These are phyloP conservation scores for Dicaeum eximium DNA, from an alignment of 2,113 vertebrate species.

Conservation along the genomic window DNA sequence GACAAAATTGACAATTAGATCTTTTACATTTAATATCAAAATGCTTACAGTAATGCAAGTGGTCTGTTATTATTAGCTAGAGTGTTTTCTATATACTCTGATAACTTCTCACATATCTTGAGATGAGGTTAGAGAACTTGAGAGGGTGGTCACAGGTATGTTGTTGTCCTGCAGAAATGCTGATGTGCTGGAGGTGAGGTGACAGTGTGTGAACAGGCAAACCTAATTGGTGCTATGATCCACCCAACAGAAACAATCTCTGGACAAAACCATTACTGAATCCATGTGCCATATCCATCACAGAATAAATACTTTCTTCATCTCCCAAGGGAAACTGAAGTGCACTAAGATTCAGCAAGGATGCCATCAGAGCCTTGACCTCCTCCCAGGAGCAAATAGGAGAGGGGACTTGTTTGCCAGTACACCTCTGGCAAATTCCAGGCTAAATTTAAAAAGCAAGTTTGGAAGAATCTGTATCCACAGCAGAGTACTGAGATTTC, in stretches of 20 bases:
- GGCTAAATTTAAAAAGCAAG: background rate
- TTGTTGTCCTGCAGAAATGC: background rate
- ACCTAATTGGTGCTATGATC: background rate
- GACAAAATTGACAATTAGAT: background rate
- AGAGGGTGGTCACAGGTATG: background rate
- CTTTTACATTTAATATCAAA: background rate
- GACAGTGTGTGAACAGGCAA: rapidly evolving
- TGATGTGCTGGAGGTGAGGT: background rate
- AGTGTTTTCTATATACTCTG: background rate
- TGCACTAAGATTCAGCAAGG: background rate
- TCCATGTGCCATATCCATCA: background rate
- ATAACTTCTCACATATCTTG: background rate
- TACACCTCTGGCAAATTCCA: background rate
- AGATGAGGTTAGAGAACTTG: background rate
- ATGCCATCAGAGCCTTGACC: background rate
- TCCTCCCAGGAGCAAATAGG: background rate
- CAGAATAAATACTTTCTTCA: background rate
- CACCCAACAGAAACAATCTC: background rate
- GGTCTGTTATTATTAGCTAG: background rate
- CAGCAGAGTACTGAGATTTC: too few relatives aligned
- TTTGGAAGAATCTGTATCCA: too few relatives aligned
- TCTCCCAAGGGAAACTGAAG: background rate
- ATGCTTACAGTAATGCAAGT: background rate
- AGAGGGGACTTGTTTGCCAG: background rate
- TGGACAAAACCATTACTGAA: background rate